Conservation (phyloP, 2,797 vertebrate species). For the Adelosebastes latens region DNA sequence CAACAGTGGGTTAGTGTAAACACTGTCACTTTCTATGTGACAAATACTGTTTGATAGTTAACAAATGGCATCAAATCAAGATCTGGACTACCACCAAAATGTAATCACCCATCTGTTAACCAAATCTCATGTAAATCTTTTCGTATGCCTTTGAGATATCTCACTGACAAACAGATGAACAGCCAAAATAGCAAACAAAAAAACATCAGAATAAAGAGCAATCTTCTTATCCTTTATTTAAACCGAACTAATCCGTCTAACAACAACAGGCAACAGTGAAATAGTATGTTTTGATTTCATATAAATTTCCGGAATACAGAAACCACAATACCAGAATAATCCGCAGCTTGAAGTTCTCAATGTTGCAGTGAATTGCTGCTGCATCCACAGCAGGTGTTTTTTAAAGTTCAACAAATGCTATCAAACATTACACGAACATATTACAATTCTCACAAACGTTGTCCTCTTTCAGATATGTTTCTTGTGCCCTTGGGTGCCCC, state of each 20-base stretch:
- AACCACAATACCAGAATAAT: conserved; percentile 26
- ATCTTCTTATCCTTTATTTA: background rate
- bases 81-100: conserved; percentile 1
- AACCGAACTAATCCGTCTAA: background rate
- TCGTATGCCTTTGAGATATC: background rate
- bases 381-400: background rate
- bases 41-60: background rate
- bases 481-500: conserved; percentile 92
- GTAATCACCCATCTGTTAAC: background rate
- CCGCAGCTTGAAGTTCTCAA: background rate
- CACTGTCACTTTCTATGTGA: background rate
- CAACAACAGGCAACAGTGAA: background rate
- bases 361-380: background rate
- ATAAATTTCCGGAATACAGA: conserved; percentile 17
- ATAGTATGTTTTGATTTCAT: background rate
- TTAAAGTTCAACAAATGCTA: background rate
- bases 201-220: background rate
- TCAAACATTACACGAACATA: background rate
- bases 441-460: background rate
- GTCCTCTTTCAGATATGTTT: conserved; percentile 86
- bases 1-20: background rate
- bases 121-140: conserved; percentile 3
- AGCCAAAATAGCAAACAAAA: background rate
- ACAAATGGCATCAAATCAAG: background rate
- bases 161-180: background rate